Evolutionary conservation across 2,797 vertebrate species (phyloP), one percentile per base, ranked within the genome.

Genomic region (Ibycter americanus): DNA sequence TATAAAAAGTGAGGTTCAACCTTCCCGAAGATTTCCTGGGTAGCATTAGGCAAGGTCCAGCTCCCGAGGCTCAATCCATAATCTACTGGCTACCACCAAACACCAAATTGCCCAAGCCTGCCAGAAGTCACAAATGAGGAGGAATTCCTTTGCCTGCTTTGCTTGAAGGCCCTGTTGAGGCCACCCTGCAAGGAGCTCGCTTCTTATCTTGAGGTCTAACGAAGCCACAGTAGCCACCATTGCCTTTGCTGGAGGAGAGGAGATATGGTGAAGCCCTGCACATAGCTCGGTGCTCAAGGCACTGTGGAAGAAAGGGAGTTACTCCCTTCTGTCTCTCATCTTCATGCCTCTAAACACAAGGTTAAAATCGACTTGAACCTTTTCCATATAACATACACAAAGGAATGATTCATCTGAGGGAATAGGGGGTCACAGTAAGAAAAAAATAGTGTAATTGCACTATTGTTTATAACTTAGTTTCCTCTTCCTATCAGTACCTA

Each of bases 81-180:
- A 76, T 47, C 26, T 55, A 12, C 27, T 19, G 8, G 34, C 42
- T 62, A 31, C 52, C 13, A 56, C n/a, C 36, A 47, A 74, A 29
- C 5, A 51, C 1, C 0, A 0, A 76, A 58, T 12, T 0, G 0
- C 7, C 15, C 6, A 47, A 58, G 9, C 38, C 4, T 31, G 3
- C 12, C 25, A 44, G 7, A 83, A 83, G 18, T 68, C 55, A 74
- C 9, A 31, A 29, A n/a, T 21, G 18, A 59, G 44, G 22, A 89
- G n/a, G 26, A 62, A 52, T 36, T 86, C 31, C 34, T 71, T 65
- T 58, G 8, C 23, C 44, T 70, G 31, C 7, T 19, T 61, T 58
- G 22, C 31, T 34, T 54, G 21, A 70, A 85, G 38, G 18, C 44
- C 23, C 23, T 42, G 44, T n/a, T 51, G 23, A 62, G 8, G 20